A percentile compares a stretch with the other conserved stretches of the same genome.
Evolutionary conservation across 2,797 vertebrate species (phyloP).

Genomic region (Thalassophryne amazonica): DNA sequence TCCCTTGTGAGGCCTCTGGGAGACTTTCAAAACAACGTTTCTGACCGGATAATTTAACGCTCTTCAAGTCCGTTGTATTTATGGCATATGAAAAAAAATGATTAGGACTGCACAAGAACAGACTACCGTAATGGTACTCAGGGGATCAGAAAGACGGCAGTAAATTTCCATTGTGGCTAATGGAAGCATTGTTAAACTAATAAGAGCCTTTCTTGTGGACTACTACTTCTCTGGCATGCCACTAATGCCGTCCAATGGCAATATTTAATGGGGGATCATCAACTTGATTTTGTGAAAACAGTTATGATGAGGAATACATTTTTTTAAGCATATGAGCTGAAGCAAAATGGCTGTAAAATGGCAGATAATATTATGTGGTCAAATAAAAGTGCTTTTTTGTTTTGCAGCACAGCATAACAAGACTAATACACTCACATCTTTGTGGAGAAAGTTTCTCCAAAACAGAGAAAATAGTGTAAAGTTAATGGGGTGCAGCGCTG

Average conservation of each 20-base stretch:
- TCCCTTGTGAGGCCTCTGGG: slow-evolving; percentile 23
- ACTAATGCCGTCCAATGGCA: slow-evolving; percentile 32
- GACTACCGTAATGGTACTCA: slow-evolving; percentile 48
- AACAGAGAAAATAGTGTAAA: slow-evolving; percentile 22
- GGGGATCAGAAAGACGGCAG: slow-evolving; percentile 47
- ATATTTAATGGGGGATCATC: slow-evolving; percentile 40
- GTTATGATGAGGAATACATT: slow-evolving; percentile 27
- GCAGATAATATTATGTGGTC: slow-evolving; percentile 43
- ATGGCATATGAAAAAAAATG: slow-evolving; percentile 63
- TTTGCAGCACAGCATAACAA: slow-evolving; percentile 28
- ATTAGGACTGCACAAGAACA: slow-evolving; percentile 47
- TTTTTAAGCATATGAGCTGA: slow-evolving; percentile 34
- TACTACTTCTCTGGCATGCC: slow-evolving; percentile 25
- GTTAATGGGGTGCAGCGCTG: slow-evolving; percentile 47
- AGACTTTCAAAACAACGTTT: slow-evolving; percentile 57
- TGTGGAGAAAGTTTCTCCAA: slow-evolving; percentile 29
- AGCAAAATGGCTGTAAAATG: slow-evolving; percentile 40
- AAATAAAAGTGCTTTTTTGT: slow-evolving; percentile 27
- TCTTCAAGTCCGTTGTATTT: slow-evolving; percentile 68
- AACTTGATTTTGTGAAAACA: slow-evolving; percentile 20
- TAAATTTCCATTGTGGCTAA: slow-evolving; percentile 52
- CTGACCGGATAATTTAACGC: slow-evolving; percentile 60
- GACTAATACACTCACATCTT: slow-evolving; percentile 20
- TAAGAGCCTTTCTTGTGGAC: slow-evolving; percentile 42
- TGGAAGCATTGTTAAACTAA: slow-evolving; percentile 55